These are phyloP conservation scores for Gibbula magus DNA, from an alignment of 2,888 invertebrate species.

Conservation along the genomic window DNA sequence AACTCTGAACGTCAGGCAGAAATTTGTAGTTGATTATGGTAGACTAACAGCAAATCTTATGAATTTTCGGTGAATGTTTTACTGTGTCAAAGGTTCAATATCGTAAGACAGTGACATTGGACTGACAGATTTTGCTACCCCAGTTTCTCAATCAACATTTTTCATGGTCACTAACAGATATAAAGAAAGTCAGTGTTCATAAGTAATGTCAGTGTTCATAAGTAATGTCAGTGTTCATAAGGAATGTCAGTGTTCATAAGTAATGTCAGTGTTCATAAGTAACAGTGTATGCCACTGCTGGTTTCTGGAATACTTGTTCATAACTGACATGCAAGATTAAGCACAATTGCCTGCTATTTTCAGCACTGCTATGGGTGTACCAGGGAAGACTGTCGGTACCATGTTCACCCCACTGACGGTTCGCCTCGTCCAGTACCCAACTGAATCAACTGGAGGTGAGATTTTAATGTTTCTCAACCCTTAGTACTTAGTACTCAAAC, in stretches of 20 bases:
- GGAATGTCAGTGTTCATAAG: not conserved
- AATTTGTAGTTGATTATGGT: too few species aligned
- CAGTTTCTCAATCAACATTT: too few species aligned
- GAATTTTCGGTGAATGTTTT: too few species aligned
- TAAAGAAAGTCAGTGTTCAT: not conserved
- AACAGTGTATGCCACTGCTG: too few species aligned
- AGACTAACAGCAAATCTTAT: too few species aligned
- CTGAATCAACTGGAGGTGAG: constrained; percentile 83
- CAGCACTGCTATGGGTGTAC: constrained; percentile 93
- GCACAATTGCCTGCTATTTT: constrained; percentile 36
- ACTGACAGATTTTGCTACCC: too few species aligned
- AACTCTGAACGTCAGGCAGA: too few species aligned
- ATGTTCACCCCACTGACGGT: constrained; percentile 94
- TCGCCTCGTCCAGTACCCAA: constrained; percentile 91
- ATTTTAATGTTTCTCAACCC: not conserved
- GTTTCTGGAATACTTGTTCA: too few species aligned
- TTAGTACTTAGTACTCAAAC: too few species aligned
- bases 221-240: not conserved
- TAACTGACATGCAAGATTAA: not conserved
- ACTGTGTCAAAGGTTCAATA: too few species aligned
- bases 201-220: not conserved
- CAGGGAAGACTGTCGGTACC: constrained; percentile 89
- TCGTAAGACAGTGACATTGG: too few species aligned
- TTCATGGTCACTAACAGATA: too few species aligned
- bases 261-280: not conserved